Evolutionary conservation across 2,888 invertebrate genomes (phyloP), one percentile per base, ranked within the genome.

Genomic region (Coenonympha glycerion): DNA sequence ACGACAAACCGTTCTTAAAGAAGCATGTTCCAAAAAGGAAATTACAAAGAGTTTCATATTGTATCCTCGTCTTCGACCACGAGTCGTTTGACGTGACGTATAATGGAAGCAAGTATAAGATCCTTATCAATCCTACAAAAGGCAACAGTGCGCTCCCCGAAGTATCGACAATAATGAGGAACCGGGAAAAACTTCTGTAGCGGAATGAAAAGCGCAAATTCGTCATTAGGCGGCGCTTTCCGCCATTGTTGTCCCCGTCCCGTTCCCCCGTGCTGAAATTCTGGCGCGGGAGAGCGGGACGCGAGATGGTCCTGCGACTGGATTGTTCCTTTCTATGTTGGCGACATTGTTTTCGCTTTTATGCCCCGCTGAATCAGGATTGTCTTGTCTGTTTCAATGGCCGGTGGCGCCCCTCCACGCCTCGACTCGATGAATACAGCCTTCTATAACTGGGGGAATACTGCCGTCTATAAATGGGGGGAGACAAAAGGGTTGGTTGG

Each of bases 131-230:
- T 66, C 64, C 65, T 55, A 52, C 62, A 69, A 85, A 85, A 74
- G 72, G 69, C 66, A 64, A 70, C 71, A 79, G 71, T 76, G 74
- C 76, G 77, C 78, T 76, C 80, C 81, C 78, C 75, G 70, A 77
- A 81, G 83, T 85, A 85, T 83, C 77, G 83, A 78, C 75, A 80
- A 87, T 86, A 86, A 86, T 82, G 83, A 85, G 78, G 71, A 80
- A 82, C 80, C 84, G 86, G 82, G 86, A 86, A 87, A 87, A 87
- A 87, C 85, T 87, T 86, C 78, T 86, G 86, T 86, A 81, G 83
- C 84, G 85, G 83, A 85, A 86, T 87, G 87, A 87, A 87, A 86
- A 87, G 86, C 87, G 86, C 87, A 87, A 87, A 87, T 87, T 87
- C 87, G 87, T 85, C 87, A 87, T 87, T 87, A 86, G 87, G 81